Evolutionary conservation across 2,113 vertebrate genomes (phyloP).

Genomic region (Etheostoma spectabile): DNA sequence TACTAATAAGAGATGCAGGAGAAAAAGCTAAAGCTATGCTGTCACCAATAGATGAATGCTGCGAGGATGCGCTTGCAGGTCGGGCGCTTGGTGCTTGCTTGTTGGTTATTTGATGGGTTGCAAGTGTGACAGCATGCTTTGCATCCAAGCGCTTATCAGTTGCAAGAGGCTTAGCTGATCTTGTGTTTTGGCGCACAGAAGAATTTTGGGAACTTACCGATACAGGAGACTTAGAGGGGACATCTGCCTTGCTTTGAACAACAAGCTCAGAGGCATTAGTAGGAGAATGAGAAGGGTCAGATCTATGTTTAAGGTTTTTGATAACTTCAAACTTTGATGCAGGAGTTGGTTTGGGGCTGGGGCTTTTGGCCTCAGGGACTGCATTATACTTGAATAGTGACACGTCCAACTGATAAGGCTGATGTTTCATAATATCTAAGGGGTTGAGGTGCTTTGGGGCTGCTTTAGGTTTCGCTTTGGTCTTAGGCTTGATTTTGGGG

Average conservation of each 20-base stretch:
- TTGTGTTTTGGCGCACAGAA: slow-evolving; percentile 54
- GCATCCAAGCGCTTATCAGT: slow-evolving; percentile 67
- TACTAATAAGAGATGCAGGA: slow-evolving; percentile 87
- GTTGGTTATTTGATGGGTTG: slow-evolving; percentile 66
- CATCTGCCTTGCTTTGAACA: slow-evolving; percentile 67
- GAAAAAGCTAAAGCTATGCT: slow-evolving; percentile 75
- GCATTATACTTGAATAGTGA: slow-evolving; percentile 93
- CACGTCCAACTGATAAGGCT: slow-evolving; percentile 93
- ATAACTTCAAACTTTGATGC: slow-evolving; percentile 67
- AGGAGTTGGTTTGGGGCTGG: slow-evolving; percentile 75
- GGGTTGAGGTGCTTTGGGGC: slow-evolving; percentile 89
- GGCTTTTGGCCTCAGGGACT: slow-evolving; percentile 79
- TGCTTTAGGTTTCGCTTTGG: slow-evolving; percentile 85
- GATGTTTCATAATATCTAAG: slow-evolving; percentile 97
- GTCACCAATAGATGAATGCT: slow-evolving; percentile 51
- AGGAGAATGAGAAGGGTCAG: slow-evolving; percentile 52
- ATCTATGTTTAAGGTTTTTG: slow-evolving; percentile 63
- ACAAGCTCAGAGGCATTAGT: slow-evolving; percentile 50
- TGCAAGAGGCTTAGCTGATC: slow-evolving; percentile 71
- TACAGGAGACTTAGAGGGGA: slow-evolving; percentile 81
- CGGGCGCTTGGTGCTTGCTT: slow-evolving; percentile 66
- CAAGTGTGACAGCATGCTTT: slow-evolving; percentile 73
- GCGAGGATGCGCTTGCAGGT: slow-evolving; percentile 53
- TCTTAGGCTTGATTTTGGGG: slow-evolving; percentile 76
- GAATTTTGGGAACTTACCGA: slow-evolving; percentile 80